These are phyloP conservation scores for Muschampia plurimacula DNA, from an alignment of 2,888 invertebrate species.

Conservation along the genomic window DNA sequence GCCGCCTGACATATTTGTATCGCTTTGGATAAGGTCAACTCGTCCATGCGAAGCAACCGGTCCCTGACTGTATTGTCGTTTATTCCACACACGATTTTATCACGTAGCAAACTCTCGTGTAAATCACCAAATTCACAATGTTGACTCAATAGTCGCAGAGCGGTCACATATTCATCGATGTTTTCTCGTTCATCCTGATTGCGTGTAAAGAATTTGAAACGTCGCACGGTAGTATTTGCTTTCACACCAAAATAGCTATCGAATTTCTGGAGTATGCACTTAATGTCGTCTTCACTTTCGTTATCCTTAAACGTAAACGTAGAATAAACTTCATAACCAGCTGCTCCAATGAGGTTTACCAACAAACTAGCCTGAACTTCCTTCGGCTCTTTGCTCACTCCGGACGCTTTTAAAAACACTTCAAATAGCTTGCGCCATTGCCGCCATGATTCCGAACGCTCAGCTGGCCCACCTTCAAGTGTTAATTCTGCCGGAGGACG, in stretches of 20 bases:
- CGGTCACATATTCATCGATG: slow-evolving; percentile 40
- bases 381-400: slow-evolving; percentile 43
- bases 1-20: slow-evolving; percentile 42
- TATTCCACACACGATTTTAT: slow-evolving; percentile 42
- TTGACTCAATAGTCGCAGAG: slow-evolving; percentile 36
- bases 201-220: slow-evolving; percentile 41
- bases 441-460: slow-evolving; percentile 40
- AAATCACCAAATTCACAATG: slow-evolving; percentile 36
- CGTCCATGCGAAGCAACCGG: slow-evolving; percentile 41
- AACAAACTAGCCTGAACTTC: slow-evolving; percentile 44
- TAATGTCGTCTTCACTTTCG: slow-evolving; percentile 38
- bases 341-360: slow-evolving; percentile 46
- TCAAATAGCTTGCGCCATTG: slow-evolving; percentile 43
- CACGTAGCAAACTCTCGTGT: slow-evolving; percentile 34
- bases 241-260: slow-evolving; percentile 38
- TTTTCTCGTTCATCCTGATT: slow-evolving; percentile 37
- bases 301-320: slow-evolving; percentile 39
- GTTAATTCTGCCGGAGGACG: slow-evolving; percentile 41
- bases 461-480: slow-evolving; percentile 39
- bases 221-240: slow-evolving; percentile 33
- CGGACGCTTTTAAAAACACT: slow-evolving; percentile 44
- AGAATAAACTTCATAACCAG: slow-evolving; percentile 40
- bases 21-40: slow-evolving; percentile 37
- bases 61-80: slow-evolving; percentile 34
- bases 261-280: slow-evolving; percentile 37